These are phyloP conservation scores for Halcyon leucocephala DNA, from an alignment of 2,797 vertebrate species.

Conservation along the genomic window DNA sequence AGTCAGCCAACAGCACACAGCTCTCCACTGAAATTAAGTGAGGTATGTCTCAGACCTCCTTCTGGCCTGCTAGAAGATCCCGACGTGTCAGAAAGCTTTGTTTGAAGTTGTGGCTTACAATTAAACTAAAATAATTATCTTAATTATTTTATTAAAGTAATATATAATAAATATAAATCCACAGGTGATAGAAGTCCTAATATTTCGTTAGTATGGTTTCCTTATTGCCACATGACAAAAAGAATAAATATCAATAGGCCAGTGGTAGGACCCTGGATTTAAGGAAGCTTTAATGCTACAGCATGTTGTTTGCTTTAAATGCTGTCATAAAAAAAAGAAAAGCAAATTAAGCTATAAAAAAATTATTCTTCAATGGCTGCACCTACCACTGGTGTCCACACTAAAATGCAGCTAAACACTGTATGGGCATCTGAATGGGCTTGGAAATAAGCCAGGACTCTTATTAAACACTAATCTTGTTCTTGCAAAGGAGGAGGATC, in stretches of 20 bases:
- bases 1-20: neutral
- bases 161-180: neutral
- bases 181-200: neutral
- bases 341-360: constrained; percentile 35
- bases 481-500: neutral
- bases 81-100: neutral
- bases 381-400: too few relatives aligned
- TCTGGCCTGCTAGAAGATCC: neutral
- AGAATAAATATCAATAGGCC: neutral
- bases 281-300: neutral
- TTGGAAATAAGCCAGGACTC: neutral
- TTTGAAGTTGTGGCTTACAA: neutral
- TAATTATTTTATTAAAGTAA: too few relatives aligned
- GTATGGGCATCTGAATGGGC: rapidly evolving
- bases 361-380: neutral
- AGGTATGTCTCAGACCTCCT: neutral
- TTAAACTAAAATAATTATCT: neutral
- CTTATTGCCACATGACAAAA: neutral
- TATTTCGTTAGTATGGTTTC: neutral
- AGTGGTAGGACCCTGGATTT: neutral
- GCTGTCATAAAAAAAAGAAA: neutral
- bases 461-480: neutral
- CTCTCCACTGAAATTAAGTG: neutral
- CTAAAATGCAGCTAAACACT: neutral
- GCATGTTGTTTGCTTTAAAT: constrained; percentile 38